Evolutionary conservation across 2,797 vertebrate genomes (phyloP), one percentile per base, ranked within the genome.

Genomic region (Ficedula albicollis): DNA sequence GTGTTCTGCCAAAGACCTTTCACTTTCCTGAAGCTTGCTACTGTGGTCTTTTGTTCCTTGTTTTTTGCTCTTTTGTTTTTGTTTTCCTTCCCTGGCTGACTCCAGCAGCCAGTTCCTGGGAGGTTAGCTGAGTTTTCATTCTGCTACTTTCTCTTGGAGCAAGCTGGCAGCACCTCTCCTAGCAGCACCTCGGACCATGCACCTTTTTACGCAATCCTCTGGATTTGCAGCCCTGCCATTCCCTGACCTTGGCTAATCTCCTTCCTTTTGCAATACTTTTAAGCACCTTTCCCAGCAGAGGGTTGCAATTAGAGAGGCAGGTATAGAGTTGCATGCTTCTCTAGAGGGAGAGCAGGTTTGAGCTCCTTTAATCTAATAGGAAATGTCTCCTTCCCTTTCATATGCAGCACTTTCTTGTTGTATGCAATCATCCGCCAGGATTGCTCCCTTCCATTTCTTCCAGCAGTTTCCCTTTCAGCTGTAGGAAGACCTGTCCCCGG

Each of bases 301-400:
- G 21, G 38, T 46, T 93, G 89, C 80, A 95, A 94, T 96, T 97
- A 95, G 38, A 78, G 89, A 93, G 82, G 76, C 48, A 44, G 94
- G 77, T 72, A 49, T 10, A 43, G 91, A 78, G 87, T 48, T 93
- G 91, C 85, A n/a, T 83, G 49, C 67, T 81, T 86, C 69, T 93
- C 58, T 87, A 78, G 90, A 81, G 80, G 87, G 83, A 95, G 87
- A 95, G 92, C 94, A 92, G 83, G 89, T 94, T 78, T 86, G 68
- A 78, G 41, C 67, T 84, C 63, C 56, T 91, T 94, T 96, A 73
- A 91, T 95, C 79, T 93, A 59, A 79, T 63, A 90, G 89, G 95
- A 94, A 94, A 84, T 78, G 56, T 93, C 81, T 90, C 75, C 78
- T 93, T 95, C 82, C 76, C 84, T 95, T 93, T 96, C 76, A 84